Percentiles rank a stretch among this genome's conserved stretches.
Conservation (phyloP, 1,140 invertebrate species). For the Pseudomyrmex pallidus region DNA sequence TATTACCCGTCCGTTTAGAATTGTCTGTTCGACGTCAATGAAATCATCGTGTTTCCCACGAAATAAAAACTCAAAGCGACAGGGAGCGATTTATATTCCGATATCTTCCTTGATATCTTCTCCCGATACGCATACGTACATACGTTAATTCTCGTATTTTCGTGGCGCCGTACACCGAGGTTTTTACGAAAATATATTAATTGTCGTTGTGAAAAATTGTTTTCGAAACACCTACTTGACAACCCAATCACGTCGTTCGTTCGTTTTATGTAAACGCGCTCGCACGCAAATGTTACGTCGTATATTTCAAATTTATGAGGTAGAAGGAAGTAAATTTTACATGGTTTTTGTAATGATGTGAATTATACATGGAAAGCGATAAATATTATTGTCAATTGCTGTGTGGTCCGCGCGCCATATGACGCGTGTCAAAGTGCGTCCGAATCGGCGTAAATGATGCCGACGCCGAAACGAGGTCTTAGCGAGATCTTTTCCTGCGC, state of each 20-base stretch:
- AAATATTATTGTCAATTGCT: conserved; percentile 4
- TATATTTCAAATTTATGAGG: too few species aligned
- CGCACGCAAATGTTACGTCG: too few species aligned
- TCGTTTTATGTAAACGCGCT: too few species aligned
- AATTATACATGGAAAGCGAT: too few species aligned
- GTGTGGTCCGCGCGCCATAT: too few species aligned
- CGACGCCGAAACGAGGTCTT: too few species aligned
- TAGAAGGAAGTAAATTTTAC: too few species aligned
- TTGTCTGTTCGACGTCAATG: conserved; percentile 40
- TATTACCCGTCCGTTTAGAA: conserved; percentile 45
- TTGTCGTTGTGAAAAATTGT: too few species aligned
- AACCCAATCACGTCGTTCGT: too few species aligned
- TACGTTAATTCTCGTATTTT: conserved; percentile 18
- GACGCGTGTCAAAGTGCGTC: neutral
- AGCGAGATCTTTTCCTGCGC: neutral
- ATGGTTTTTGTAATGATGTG: too few species aligned
- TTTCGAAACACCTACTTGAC: neutral
- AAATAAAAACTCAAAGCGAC: neutral
- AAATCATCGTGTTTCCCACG: conserved; percentile 20
- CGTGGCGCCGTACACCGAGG: too few species aligned
- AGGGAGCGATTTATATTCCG: conserved; percentile 1
- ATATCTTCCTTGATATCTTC: conserved; percentile 2
- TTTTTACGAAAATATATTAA: too few species aligned
- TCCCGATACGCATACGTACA: neutral
- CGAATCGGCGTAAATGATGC: neutral